Percentiles rank a stretch among this genome's conserved stretches.
phyloP scores from a whole-genome alignment of 2,888 invertebrate species.

The Acrocyrtus sp. region DNA sequence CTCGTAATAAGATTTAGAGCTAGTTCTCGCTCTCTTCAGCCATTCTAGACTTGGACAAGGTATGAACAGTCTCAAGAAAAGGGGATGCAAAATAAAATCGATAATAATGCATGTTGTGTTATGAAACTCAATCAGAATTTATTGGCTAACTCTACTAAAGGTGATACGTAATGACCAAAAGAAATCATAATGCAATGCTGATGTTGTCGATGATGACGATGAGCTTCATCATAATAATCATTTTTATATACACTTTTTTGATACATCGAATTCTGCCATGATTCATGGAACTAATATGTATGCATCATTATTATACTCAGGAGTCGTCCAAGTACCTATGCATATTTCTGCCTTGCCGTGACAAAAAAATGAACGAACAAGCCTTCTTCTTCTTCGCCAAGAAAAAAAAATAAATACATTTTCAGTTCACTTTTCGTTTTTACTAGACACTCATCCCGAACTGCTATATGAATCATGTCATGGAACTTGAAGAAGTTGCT shows the following conservation, averaged over 20 bases:
- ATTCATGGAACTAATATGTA: conserved; percentile 10
- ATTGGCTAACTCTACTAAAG: conserved; percentile 36
- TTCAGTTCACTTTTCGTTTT: no score
- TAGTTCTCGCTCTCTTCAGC: conserved; percentile 14
- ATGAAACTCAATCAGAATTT: conserved; percentile 36
- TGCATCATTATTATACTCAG: neutral
- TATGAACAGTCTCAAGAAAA: no score
- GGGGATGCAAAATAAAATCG: no score
- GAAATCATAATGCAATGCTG: conserved; percentile 28
- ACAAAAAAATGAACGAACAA: neutral
- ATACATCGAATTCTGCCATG: conserved; percentile 28
- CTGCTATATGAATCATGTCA: no score
- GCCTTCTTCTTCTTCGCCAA: no score
- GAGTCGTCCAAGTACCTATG: neutral
- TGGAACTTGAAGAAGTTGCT: conserved; percentile 28
- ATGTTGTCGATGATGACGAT: conserved; percentile 25
- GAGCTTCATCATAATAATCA: conserved; percentile 42
- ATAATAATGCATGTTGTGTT: conserved; percentile 26
- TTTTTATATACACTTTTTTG: conserved; percentile 31
- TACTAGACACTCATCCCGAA: no score
- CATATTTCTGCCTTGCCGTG: neutral
- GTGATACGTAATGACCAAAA: conserved; percentile 45
- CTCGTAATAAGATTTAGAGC: neutral
- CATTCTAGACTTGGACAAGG: no score
- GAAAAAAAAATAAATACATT: no score